Percentiles rank a stretch among this genome's conserved stretches.
Conservation (phyloP, 2,113 vertebrate genomes). For the Oncorhynchus clarkii region DNA sequence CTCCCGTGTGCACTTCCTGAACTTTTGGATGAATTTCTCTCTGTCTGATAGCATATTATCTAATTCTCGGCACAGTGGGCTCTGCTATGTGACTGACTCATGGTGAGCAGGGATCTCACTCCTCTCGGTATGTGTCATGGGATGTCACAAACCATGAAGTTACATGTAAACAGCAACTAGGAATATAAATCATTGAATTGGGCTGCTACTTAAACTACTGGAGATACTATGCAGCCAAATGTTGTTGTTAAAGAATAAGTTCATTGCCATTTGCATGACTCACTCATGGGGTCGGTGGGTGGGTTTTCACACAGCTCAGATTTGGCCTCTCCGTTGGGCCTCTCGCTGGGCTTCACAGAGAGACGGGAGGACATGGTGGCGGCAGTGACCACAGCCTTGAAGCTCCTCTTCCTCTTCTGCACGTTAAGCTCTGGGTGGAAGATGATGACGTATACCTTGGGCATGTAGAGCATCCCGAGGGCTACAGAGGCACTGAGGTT, state of each 20-base stretch:
- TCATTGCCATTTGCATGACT: slow-evolving; percentile 30
- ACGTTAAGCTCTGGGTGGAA: slow-evolving; percentile 96
- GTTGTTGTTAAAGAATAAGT: too few relatives aligned
- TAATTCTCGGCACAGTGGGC: neutral
- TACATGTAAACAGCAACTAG: neutral
- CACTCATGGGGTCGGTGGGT: slow-evolving; percentile 71
- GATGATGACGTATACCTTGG: slow-evolving; percentile 98
- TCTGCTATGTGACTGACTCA: neutral
- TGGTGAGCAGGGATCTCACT: neutral
- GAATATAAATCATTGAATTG: too few relatives aligned
- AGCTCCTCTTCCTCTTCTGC: slow-evolving; percentile 94
- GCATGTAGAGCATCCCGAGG: slow-evolving; percentile 97
- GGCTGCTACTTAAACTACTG: too few relatives aligned
- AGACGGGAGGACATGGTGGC: slow-evolving; percentile 93
- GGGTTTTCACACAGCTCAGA: slow-evolving; percentile 92
- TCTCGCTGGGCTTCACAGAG: slow-evolving; percentile 88
- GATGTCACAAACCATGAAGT: slow-evolving; percentile 24
- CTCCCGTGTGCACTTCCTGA: neutral
- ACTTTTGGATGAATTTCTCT: neutral
- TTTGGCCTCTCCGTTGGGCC: slow-evolving; percentile 93
- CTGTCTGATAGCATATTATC: neutral
- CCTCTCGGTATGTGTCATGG: neutral
- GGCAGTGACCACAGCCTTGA: slow-evolving; percentile 95
- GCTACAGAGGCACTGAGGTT: slow-evolving; percentile 96
- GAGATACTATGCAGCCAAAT: too few relatives aligned